Evolutionary conservation across 2,888 invertebrate species (phyloP).

Genomic region (Ditula angustiorana): DNA sequence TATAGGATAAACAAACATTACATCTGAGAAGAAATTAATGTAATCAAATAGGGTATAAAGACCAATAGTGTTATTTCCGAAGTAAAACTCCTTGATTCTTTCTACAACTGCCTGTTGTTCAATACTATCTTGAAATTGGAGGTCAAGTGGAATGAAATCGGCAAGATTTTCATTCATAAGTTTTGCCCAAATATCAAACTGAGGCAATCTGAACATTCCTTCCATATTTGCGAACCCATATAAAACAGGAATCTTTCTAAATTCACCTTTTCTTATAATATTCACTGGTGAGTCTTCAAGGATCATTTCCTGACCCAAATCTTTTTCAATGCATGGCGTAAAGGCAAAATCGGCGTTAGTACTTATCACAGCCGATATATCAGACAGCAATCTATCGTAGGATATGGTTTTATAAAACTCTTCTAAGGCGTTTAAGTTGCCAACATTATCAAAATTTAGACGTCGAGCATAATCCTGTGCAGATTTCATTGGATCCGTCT

Average conservation of each 20-base stretch:
- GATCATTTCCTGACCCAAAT: slow-evolving; percentile 48
- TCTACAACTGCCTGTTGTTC: slow-evolving; percentile 10
- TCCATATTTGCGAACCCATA: too few relatives aligned
- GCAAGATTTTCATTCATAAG: slow-evolving; percentile 39
- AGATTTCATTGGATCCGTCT: too few relatives aligned
- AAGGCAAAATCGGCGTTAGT: background rate
- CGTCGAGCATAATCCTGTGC: background rate
- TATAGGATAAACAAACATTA: background rate
- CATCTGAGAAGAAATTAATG: background rate
- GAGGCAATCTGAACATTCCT: too few relatives aligned
- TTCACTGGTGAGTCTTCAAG: slow-evolving; percentile 56
- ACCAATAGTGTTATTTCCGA: background rate
- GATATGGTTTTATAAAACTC: slow-evolving; percentile 16
- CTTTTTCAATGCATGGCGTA: slow-evolving; percentile 10
- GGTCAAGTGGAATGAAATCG: slow-evolving; percentile 37
- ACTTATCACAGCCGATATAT: background rate
- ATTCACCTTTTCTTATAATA: too few relatives aligned
- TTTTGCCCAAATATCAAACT: slow-evolving; percentile 33
- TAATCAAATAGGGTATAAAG: background rate
- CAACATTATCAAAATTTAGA: background rate
- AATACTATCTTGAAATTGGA: slow-evolving; percentile 17
- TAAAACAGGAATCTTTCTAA: too few relatives aligned
- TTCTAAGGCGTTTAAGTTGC: background rate
- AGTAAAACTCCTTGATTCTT: slow-evolving; percentile 1
- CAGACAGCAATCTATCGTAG: slow-evolving; percentile 9